These are phyloP conservation scores for Crotalus helleri DNA, from an alignment of 2,113 vertebrate species.

Conservation along the genomic window DNA sequence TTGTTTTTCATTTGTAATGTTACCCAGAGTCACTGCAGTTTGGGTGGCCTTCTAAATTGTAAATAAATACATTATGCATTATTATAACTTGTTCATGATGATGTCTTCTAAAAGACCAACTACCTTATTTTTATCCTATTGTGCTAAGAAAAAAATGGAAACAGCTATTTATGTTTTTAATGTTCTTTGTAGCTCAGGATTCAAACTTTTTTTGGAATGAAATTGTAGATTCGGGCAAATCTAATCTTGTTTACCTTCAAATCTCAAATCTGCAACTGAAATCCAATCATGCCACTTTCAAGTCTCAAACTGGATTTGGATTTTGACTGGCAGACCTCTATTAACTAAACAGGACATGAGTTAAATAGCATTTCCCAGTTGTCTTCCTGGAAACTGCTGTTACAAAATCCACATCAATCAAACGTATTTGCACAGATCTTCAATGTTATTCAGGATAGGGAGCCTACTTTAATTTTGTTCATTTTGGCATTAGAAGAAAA, in stretches of 20 bases:
- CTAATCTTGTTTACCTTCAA: not conserved
- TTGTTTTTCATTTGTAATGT: not conserved
- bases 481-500: not conserved
- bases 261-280: not conserved
- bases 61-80: not conserved
- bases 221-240: not conserved
- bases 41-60: not conserved
- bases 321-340: not conserved
- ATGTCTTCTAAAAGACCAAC: not conserved
- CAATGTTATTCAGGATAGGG: not conserved
- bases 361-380: not conserved
- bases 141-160: not conserved
- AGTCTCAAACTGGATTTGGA: not conserved
- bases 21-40: not conserved
- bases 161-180: not conserved
- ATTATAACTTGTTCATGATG: not conserved
- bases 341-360: not conserved
- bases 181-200: not conserved
- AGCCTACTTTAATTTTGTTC: not conserved
- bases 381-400: not conserved
- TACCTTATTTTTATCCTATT: not conserved
- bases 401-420: not conserved
- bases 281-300: not conserved
- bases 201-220: not conserved
- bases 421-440: not conserved